Percentiles rank a stretch among this genome's conserved stretches.
Evolutionary conservation across 2,113 vertebrate species (phyloP).

Genomic region (Hystrix brachyura): DNA sequence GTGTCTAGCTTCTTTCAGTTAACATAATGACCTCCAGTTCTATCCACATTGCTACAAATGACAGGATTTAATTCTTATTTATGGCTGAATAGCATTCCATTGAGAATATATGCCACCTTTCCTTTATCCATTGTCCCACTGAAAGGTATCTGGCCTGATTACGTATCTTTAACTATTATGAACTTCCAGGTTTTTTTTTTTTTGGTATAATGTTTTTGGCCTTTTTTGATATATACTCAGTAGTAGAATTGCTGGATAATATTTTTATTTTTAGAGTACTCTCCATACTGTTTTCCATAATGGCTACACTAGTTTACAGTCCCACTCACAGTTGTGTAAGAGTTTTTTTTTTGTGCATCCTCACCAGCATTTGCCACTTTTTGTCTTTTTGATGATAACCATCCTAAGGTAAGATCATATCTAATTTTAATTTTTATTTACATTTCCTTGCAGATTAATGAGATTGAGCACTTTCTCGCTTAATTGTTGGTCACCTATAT

Average conservation of each 20-base stretch:
- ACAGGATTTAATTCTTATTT: not conserved
- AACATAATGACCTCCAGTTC: not conserved
- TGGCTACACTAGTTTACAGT: not conserved
- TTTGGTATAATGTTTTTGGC: not conserved
- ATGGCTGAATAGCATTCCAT: not conserved
- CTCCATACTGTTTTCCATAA: not conserved
- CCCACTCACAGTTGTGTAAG: not conserved
- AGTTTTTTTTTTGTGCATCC: not conserved
- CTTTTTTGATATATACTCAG: not conserved
- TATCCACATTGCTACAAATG: not conserved
- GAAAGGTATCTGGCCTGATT: not conserved
- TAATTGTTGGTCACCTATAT: too few relatives aligned
- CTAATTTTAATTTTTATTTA: not conserved
- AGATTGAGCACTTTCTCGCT: not conserved
- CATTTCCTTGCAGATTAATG: not conserved
- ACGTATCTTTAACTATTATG: too few relatives aligned
- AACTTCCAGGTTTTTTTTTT: not conserved
- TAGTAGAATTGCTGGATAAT: not conserved
- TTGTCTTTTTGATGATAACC: not conserved
- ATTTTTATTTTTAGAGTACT: not conserved
- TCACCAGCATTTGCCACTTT: not conserved
- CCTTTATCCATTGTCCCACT: not conserved
- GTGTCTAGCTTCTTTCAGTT: not conserved
- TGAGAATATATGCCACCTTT: not conserved
- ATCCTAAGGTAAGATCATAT: not conserved